Conservation (phyloP, 1,140 invertebrate species). For the Phenacoccus solenopsis region DNA sequence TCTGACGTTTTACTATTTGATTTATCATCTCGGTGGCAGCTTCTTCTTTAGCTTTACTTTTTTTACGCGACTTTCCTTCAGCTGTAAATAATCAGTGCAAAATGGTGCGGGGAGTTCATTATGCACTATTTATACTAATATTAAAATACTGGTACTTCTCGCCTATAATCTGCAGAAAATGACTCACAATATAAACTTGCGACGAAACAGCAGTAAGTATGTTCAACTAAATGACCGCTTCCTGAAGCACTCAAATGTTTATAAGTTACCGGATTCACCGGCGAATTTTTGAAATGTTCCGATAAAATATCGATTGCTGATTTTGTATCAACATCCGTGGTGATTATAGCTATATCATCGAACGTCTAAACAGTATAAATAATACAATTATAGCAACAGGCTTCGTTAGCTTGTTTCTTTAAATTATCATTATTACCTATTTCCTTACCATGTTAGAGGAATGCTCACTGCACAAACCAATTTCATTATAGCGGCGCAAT, state of each 20-base stretch:
- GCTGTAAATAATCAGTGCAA: constrained; percentile 4
- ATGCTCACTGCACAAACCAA: too few relatives aligned
- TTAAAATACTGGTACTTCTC: background rate
- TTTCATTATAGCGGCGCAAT: too few relatives aligned
- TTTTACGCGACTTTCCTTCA: constrained; percentile 21
- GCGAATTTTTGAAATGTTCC: background rate
- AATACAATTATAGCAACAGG: too few relatives aligned
- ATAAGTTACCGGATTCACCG: background rate
- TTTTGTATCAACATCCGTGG: background rate
- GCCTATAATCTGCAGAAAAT: too few relatives aligned
- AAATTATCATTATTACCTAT: too few relatives aligned
- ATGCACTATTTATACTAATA: background rate
- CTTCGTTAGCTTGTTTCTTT: too few relatives aligned
- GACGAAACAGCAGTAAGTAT: background rate
- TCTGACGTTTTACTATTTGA: constrained; percentile 18
- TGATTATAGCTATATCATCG: background rate
- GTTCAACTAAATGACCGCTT: background rate
- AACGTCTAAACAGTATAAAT: background rate
- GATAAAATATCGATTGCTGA: background rate
- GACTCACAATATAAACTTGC: background rate
- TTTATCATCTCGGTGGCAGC: constrained; percentile 21
- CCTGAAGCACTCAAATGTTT: constrained; percentile 4
- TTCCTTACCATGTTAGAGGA: too few relatives aligned
- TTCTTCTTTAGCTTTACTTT: constrained; percentile 22
- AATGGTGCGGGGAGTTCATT: background rate